Conservation (phyloP, 2,888 invertebrate species). For the Microplitis manilae region DNA sequence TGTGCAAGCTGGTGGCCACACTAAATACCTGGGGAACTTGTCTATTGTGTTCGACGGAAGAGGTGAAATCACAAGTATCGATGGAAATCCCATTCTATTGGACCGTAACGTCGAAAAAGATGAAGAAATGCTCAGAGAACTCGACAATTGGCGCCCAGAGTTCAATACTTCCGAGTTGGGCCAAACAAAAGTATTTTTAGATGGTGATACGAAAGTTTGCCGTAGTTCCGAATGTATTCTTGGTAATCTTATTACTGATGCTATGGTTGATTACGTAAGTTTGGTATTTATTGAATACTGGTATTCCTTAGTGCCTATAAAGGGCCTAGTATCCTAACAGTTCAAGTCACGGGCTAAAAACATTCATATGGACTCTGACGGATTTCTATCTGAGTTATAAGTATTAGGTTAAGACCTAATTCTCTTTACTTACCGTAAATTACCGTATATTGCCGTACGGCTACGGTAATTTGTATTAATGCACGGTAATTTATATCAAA, state of each 20-base stretch:
- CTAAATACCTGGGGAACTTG: constrained; percentile 90
- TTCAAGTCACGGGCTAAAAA: not conserved
- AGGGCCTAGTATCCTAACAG: not conserved
- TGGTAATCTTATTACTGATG: constrained; percentile 86
- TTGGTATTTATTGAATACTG: not conserved
- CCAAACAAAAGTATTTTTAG: constrained; percentile 79
- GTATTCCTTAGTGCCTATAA: constrained; percentile 67
- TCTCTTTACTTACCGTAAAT: too few species aligned
- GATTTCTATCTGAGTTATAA: too few species aligned
- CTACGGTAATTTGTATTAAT: too few species aligned
- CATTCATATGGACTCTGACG: too few species aligned
- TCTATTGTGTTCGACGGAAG: constrained; percentile 79
- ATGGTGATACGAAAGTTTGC: constrained; percentile 77
- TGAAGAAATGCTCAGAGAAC: constrained; percentile 75
- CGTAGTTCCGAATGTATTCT: constrained; percentile 85
- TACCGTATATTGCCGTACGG: too few species aligned
- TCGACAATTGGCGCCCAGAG: constrained; percentile 77
- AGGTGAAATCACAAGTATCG: constrained; percentile 79
- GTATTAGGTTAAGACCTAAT: too few species aligned
- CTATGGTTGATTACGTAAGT: constrained; percentile 78
- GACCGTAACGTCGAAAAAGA: constrained; percentile 78
- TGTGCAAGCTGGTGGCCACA: constrained; percentile 92
- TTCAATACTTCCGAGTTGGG: constrained; percentile 78
- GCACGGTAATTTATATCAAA: too few species aligned
- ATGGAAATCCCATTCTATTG: constrained; percentile 85